phyloP scores from a whole-genome alignment of 2,888 invertebrate species.

The Lycocerus yunnanus region DNA sequence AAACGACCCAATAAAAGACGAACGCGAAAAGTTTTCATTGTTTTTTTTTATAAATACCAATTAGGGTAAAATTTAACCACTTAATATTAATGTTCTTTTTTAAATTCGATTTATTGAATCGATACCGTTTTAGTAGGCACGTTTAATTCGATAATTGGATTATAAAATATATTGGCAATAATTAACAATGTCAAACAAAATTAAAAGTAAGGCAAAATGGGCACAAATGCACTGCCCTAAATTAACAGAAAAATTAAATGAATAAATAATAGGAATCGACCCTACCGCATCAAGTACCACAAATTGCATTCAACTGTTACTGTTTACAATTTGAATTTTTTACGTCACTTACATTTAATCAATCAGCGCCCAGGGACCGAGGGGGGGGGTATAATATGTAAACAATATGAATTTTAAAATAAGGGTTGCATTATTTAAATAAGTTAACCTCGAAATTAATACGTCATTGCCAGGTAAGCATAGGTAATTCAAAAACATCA shows the following conservation, averaged over 20 bases:
- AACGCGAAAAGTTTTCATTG: not conserved
- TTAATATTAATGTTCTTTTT: not conserved
- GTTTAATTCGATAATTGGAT: slow-evolving; percentile 18
- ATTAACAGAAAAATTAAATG: slow-evolving; percentile 9
- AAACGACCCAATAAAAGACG: not conserved
- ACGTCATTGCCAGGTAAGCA: slow-evolving; percentile 33
- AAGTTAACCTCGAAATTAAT: slow-evolving; percentile 3
- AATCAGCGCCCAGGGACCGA: not conserved
- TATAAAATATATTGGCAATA: slow-evolving; percentile 11
- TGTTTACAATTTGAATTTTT: slow-evolving; percentile 14
- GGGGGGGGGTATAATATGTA: not conserved
- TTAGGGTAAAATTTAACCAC: not conserved
- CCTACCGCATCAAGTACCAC: not conserved
- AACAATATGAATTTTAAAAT: not conserved
- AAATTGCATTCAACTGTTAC: slow-evolving; percentile 1
- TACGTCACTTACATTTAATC: slow-evolving; percentile 7
- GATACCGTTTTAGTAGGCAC: not conserved
- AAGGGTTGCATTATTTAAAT: not conserved
- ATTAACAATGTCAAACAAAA: no score
- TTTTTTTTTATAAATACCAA: not conserved
- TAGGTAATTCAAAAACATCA: slow-evolving; percentile 24
- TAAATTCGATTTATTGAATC: not conserved
- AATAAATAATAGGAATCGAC: slow-evolving; percentile 17
- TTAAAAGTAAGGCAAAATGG: not conserved
- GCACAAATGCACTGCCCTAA: slow-evolving; percentile 13